Base-by-base conservation (phyloP, 2,888 invertebrate species). In the Elaeidobius kamerunicus region DNA sequence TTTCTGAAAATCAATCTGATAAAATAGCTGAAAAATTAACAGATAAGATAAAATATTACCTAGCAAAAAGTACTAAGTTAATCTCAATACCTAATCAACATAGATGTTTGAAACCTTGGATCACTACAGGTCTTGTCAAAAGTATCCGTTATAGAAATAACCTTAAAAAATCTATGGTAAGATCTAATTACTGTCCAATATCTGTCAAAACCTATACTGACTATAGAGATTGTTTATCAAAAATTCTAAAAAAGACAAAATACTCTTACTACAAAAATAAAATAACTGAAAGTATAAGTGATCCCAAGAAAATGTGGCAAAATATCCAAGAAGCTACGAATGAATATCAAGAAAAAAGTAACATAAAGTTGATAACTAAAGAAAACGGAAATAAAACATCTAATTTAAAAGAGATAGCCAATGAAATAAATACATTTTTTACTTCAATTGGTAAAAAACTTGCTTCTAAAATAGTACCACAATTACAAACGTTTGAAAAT, bases 401-500 rank as follows among this genome's bases (percentile, higher is more conserved):
- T 30, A 16, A 35, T 14, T 35, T 35, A 14, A 14, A 35, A 35
- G 35, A 35, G 15, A 16, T 35, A 35, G 9, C 15, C 9, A 35
- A 35, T 16, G 35, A 35, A 35, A 35, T 35, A 11, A 35, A 35
- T 16, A 14, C 3, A 14, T 35, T 35, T 14, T 35, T 35, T 35
- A 14, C 15, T 16, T 5, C 35, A 35, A 14, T 35, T 35, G 35
- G 35, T 14, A 35, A 35, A 35, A 35, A 35, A 35, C 35, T 35
- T 35, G 35, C 35, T 35, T 35, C 35, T 35, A 35, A 35, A 35
- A 27, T 27, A 27, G 6, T 7, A 9, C 27, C 27, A 7, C 9
- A 9, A 5, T 27, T 27, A 27, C 5, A 7, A 27, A 27, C n/a
- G n/a, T n/a, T n/a, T 11, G 30, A 11, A 30, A 30, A 30, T 30